Base-by-base conservation (phyloP, 1,140 invertebrate species). In the Dermatophagoides farinae region DNA sequence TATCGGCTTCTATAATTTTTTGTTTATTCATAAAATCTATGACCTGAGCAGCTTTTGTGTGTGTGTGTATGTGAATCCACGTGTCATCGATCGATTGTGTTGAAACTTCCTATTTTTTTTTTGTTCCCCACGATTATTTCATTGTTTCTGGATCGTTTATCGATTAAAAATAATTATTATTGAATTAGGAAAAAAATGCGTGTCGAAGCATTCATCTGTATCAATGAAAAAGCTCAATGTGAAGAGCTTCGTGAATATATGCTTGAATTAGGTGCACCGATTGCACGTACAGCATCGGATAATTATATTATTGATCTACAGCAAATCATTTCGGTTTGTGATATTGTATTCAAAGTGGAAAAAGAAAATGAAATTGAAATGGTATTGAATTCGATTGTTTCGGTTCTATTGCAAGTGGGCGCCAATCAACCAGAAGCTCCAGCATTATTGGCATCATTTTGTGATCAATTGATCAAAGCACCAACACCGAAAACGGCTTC, bases 381-480 rank as follows among this genome's bases (percentile, higher is more conserved):
- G 58, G 70, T 74, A 1, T 68, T 77, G 31, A 77, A 77, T 64
- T 73, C 74, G 25, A 90, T 96, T 73, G 88, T 95, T 4, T 92
- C 89, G 6, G 85, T 93, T 59, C 82, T 93, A 76, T 84, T 93
- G 62, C 78, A 87, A 64, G 84, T 89, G 60, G 86, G 85, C 14
- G 84, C 89, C 67, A 79, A 86, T 62, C 85, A 84, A n/a, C 86
- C 90, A 1, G 53, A 55, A 44, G 53, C 53, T 6, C 16, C 23
- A 73, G 86, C 86, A 68, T 80, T 93, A 64, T 85, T 93, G 62
- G 70, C 87, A 55, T 82, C 86, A 50, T 93, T 95, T 70, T 91
- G 88, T 75, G 86, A 95, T 71, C 89, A 92, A 73, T 75, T 96
- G 61, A 81, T 82, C n/a, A 92, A 92, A 77, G 82, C 86, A 1